Evolutionary conservation across 2,888 invertebrate species (phyloP).

Genomic region (Apamea monoglypha): DNA sequence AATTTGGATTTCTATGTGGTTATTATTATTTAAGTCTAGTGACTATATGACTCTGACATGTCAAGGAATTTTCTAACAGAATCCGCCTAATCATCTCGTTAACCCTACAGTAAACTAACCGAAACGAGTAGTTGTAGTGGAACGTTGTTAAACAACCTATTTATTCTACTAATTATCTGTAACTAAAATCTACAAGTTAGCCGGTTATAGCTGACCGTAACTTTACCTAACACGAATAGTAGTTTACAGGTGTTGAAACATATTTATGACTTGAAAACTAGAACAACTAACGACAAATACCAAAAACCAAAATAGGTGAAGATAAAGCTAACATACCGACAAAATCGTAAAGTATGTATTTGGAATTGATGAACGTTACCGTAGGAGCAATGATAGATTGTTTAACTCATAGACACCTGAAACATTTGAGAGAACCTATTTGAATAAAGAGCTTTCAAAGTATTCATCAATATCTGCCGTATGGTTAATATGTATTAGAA

Average conservation of each 20-base stretch:
- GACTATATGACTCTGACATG: background rate
- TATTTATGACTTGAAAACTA: background rate
- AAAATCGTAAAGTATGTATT: background rate
- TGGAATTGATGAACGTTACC: background rate
- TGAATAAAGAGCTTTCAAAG: background rate
- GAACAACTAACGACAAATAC: slow-evolving; percentile 13
- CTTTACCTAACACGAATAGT: background rate
- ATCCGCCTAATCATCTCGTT: slow-evolving; percentile 18
- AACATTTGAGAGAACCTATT: background rate
- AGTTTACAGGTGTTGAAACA: slow-evolving; percentile 31
- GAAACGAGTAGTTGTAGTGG: slow-evolving; percentile 21
- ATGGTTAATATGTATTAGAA: background rate
- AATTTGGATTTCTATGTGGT: background rate
- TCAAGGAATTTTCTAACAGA: slow-evolving; percentile 13
- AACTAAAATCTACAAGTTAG: slow-evolving; percentile 26
- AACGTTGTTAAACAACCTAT: slow-evolving; percentile 25
- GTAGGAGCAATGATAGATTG: background rate
- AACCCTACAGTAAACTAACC: slow-evolving; percentile 33
- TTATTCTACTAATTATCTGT: slow-evolving; percentile 24
- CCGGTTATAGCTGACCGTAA: slow-evolving; percentile 30
- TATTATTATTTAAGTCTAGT: background rate
- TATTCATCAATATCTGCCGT: background rate
- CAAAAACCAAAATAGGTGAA: background rate
- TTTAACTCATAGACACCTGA: background rate
- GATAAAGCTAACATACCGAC: background rate